Evolutionary conservation across 2,797 vertebrate genomes (phyloP), one percentile per base, ranked within the genome.

Genomic region (Cirrhinus mrigala): DNA sequence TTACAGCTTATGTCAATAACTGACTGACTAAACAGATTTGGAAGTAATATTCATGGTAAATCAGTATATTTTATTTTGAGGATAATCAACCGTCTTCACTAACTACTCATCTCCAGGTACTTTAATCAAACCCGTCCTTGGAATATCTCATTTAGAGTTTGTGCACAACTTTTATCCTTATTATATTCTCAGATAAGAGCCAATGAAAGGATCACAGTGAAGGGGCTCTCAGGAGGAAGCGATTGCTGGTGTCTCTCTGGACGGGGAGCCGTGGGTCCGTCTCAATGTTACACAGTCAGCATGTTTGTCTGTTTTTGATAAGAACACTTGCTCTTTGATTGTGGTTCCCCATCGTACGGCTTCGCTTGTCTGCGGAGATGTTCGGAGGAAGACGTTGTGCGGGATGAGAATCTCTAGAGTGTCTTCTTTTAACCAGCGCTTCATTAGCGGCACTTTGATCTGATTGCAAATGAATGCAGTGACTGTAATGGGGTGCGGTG

Each of bases 391-490:
- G 56, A 12, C n/a, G 58, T 2, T 62, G 24, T 27, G 60, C 27
- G n/a, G 48, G 8, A 27, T 75, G 24, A 58, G 68, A 12, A 40
- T n/a, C 50, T 78, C 33, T 18, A 3, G 50, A n/a, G 64, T 12
- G 11, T 40, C 20, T 71, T 48, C 44, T n/a, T 73, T n/a, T 15
- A 60, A 71, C 7, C 68, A 15, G 6, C 22, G 50, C 56, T 33
- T 78, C 46, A 71, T 71, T 83, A 54, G 12, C 15, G 0, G 1
- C 27, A 27, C 83, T 85, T 75, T 75, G 56, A 75, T 76, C 79
- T 76, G 71, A 85, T 75, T 66, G 48, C 24, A 86, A 86, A 69
- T 18, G 20, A 85, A 24, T 46, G 56, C 76, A 29, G 3, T 22
- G 1, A 56, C 24, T 18, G 7, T 79, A 46, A 37, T 48, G 27